phyloP scores from a whole-genome alignment of 2,113 vertebrate genomes.

The Pithys albifrons region DNA sequence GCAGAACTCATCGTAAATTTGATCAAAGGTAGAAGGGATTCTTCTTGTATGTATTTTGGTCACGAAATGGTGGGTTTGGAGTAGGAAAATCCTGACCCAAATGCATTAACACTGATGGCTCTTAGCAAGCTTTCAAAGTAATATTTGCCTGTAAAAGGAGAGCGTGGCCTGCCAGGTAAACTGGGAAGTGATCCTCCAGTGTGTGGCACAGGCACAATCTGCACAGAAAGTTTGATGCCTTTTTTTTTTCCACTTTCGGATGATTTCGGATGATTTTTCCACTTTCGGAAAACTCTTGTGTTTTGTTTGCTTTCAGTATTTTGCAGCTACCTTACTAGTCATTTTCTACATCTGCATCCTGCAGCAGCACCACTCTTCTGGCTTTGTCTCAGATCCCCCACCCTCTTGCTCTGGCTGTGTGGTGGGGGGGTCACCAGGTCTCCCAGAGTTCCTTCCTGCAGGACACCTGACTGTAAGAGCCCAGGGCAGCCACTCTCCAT shows the following conservation, averaged over 20 bases:
- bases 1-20: background rate
- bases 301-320: background rate
- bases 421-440: background rate
- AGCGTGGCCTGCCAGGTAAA: background rate
- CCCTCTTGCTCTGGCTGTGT: background rate
- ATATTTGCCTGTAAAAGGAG: background rate
- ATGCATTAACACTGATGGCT: background rate
- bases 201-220: accelerated
- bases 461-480: accelerated
- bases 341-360: background rate
- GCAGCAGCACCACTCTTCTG: background rate
- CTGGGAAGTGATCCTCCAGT: background rate
- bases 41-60: background rate
- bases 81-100: background rate
- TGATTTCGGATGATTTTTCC: background rate
- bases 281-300: background rate
- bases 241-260: background rate
- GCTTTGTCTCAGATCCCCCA: background rate
- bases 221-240: background rate
- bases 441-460: background rate
- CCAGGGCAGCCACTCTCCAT: accelerated
- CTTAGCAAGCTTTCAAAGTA: background rate
- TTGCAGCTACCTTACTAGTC: background rate
- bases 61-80: background rate
- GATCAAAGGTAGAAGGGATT: background rate